Evolutionary conservation across 2,113 vertebrate genomes (phyloP).

Genomic region (Orthonyx spaldingii): DNA sequence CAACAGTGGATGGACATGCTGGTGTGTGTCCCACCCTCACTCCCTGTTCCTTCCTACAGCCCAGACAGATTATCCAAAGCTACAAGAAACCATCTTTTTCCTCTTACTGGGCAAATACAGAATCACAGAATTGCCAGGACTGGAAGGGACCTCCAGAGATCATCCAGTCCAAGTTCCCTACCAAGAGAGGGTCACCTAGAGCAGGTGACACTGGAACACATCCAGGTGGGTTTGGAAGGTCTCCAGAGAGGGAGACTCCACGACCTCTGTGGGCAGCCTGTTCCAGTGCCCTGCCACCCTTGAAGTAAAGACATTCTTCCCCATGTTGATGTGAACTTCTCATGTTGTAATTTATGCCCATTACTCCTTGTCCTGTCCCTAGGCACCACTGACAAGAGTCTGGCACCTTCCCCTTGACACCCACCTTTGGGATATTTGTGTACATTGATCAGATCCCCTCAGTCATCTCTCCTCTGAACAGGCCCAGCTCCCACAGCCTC

Average conservation of each 20-base stretch:
- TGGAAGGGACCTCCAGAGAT: not conserved
- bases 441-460: not conserved
- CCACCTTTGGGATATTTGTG: not conserved
- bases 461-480: not conserved
- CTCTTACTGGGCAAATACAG: not conserved
- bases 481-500: not conserved
- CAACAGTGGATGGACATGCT: rapidly evolving
- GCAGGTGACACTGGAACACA: not conserved
- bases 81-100: not conserved
- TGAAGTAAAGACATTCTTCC: not conserved
- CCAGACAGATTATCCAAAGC: not conserved
- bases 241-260: not conserved
- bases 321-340: not conserved
- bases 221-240: not conserved
- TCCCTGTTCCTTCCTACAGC: not conserved
- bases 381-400: not conserved
- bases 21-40: not conserved
- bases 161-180: not conserved
- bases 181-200: not conserved
- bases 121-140: not conserved
- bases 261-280: not conserved
- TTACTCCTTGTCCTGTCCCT: not conserved
- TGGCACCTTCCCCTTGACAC: not conserved
- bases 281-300: not conserved
- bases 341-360: rapidly evolving